phyloP scores from a whole-genome alignment of 2,797 vertebrate species.

The Melanotaenia boesemani region DNA sequence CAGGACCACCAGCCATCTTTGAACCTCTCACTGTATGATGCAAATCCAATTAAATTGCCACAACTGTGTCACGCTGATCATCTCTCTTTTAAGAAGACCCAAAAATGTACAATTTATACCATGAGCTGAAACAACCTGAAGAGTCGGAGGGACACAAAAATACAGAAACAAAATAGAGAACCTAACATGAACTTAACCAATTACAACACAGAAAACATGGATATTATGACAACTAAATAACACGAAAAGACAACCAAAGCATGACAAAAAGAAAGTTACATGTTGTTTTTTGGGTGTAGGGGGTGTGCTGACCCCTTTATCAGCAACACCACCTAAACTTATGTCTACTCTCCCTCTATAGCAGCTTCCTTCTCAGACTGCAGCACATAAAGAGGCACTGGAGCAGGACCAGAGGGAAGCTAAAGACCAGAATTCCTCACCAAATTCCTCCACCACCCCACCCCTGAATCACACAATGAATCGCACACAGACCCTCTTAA shows the following conservation, averaged over 20 bases:
- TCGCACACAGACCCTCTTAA: slow-evolving; percentile 32
- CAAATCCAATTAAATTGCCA: too few relatives aligned
- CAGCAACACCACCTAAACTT: neutral
- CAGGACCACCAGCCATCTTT: too few relatives aligned
- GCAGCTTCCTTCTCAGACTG: slow-evolving; percentile 21
- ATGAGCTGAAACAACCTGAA: too few relatives aligned
- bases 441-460: slow-evolving; percentile 10
- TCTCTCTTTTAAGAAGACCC: too few relatives aligned
- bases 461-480: slow-evolving; percentile 13
- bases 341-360: slow-evolving; percentile 17
- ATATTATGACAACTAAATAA: too few relatives aligned
- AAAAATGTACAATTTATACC: too few relatives aligned
- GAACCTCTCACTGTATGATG: too few relatives aligned
- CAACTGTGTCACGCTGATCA: too few relatives aligned
- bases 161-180: too few relatives aligned
- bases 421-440: slow-evolving; percentile 40
- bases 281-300: neutral
- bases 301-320: neutral
- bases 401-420: slow-evolving; percentile 47
- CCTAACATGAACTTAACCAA: too few relatives aligned
- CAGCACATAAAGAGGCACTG: slow-evolving; percentile 45
- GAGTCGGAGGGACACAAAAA: too few relatives aligned
- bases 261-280: neutral
- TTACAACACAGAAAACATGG: too few relatives aligned
- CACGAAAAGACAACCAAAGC: neutral